Evolutionary conservation across 2,888 invertebrate species (phyloP).

Genomic region (Alentia gelatinosa): DNA sequence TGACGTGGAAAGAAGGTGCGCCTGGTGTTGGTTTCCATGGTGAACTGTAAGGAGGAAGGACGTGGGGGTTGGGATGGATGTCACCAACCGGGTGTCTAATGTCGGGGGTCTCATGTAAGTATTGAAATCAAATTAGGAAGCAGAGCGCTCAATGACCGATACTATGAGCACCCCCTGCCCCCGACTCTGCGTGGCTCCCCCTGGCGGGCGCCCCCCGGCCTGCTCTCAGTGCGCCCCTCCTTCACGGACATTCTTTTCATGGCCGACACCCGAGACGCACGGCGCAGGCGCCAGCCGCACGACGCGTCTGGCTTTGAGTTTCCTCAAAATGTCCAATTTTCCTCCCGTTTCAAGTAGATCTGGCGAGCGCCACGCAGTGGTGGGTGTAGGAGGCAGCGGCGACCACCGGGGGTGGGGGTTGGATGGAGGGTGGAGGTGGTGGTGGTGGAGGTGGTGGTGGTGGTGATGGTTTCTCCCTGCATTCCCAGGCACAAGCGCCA

Average conservation of each 20-base stretch:
- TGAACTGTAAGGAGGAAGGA: too few relatives aligned
- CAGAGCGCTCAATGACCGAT: not conserved
- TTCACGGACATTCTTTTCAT: conserved; percentile 4
- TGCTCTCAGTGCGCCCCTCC: not conserved
- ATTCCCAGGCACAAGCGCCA: not conserved
- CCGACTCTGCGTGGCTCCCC: not conserved
- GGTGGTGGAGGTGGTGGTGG: not conserved
- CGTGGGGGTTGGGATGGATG: too few relatives aligned
- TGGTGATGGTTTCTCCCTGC: not conserved
- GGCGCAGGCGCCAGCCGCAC: not conserved
- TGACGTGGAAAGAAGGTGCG: not conserved
- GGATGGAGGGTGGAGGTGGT: not conserved
- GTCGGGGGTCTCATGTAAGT: not conserved
- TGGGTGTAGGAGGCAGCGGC: not conserved
- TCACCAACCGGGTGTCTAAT: too few relatives aligned
- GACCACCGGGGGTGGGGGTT: not conserved
- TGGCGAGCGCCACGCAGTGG: not conserved
- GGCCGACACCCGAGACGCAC: not conserved
- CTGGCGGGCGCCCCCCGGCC: not conserved
- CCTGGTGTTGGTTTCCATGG: not conserved
- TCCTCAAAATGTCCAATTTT: conserved; percentile 7
- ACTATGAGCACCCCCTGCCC: not conserved
- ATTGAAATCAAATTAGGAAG: not conserved
- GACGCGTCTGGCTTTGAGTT: not conserved
- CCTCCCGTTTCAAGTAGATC: not conserved